Percentiles rank a stretch among this genome's conserved stretches.
Conservation (phyloP, 2,113 vertebrate species). For the Alligator mississippiensis region DNA sequence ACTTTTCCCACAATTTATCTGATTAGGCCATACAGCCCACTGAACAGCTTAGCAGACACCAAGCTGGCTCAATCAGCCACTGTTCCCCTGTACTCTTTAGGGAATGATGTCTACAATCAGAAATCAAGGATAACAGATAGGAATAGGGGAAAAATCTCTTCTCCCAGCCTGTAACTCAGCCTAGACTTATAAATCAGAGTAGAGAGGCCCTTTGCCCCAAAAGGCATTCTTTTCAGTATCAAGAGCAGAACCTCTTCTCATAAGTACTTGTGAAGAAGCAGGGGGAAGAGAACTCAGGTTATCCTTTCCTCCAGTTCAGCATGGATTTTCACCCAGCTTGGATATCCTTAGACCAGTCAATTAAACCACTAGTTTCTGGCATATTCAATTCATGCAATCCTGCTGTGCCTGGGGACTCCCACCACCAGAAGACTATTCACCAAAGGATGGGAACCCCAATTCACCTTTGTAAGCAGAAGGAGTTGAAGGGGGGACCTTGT, state of each 20-base stretch:
- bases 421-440: fast-evolving
- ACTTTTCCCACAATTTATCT: not conserved
- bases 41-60: too few species aligned
- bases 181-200: not conserved
- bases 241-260: not conserved
- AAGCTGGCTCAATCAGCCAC: not conserved
- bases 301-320: too few species aligned
- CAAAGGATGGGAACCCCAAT: not conserved
- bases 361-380: not conserved
- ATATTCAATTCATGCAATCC: not conserved
- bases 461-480: not conserved
- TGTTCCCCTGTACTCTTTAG: not conserved
- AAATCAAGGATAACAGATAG: not conserved
- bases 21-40: not conserved
- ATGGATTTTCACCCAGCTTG: not conserved
- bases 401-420: not conserved
- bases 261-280: not conserved
- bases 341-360: not conserved
- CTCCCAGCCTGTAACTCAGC: not conserved
- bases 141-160: not conserved
- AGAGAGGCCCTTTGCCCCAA: not conserved
- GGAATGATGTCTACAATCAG: not conserved
- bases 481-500: not conserved
- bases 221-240: not conserved
- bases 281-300: not conserved